phyloP scores from a whole-genome alignment of 2,888 invertebrate genomes.

The Dynastes maya region DNA sequence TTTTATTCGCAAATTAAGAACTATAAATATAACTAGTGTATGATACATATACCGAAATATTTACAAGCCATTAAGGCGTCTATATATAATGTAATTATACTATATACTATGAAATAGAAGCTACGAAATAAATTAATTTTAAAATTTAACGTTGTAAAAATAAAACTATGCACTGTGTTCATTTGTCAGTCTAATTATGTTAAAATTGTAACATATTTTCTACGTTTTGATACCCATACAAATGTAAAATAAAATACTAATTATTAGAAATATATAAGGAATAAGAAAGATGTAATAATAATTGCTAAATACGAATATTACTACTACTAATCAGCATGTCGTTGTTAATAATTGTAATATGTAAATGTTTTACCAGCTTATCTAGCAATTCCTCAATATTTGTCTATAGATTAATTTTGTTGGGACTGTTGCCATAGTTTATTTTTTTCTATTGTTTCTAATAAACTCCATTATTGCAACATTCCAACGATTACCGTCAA shows the following conservation, averaged over 20 bases:
- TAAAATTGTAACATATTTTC: constrained; percentile 33
- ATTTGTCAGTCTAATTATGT: constrained; percentile 28
- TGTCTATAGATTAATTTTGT: no score
- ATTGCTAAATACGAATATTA: background rate
- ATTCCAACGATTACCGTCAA: no score
- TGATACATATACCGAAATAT: background rate
- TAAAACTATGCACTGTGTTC: constrained; percentile 10
- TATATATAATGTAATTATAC: background rate
- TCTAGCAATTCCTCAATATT: no score
- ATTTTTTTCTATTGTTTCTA: no score
- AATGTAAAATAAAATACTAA: constrained; percentile 1
- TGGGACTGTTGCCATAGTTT: no score
- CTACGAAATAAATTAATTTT: background rate
- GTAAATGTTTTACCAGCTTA: no score
- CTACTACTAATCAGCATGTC: background rate
- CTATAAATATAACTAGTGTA: constrained; percentile 12
- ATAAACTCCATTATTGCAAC: no score
- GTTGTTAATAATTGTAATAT: no score
- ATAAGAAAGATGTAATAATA: background rate
- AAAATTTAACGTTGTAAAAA: constrained; percentile 22
- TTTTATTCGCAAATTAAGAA: background rate
- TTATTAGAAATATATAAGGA: background rate
- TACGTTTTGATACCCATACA: constrained; percentile 23
- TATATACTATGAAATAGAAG: background rate
- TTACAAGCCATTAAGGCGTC: background rate